Evolutionary conservation across 1,140 invertebrate genomes (phyloP), one percentile per base, ranked within the genome.

Genomic region (Ruditapes philippinarum): DNA sequence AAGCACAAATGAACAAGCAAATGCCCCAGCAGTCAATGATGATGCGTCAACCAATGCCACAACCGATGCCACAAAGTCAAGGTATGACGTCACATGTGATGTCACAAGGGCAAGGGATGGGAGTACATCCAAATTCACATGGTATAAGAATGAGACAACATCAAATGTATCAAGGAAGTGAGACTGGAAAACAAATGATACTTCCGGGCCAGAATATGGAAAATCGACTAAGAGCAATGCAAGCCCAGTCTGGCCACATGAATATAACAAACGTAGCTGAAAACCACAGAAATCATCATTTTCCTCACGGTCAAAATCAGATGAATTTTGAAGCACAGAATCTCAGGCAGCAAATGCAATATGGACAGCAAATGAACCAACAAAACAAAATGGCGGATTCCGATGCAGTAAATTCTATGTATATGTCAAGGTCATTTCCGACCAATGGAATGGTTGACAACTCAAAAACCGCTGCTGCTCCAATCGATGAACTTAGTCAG

Each of bases 1-100:
- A 78, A 33, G 42, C 49, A 14, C 74, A 78, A 51, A 78, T 78
- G 74, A 78, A 78, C 45, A 40, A 49, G 25, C 42, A 11, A 33
- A 33, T 54, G 17, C 25, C 22, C 17, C 74, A n/a, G 17, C 45
- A 78, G 14, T 14, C 49, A 33, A 45, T 31, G 17, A n/a, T 28
- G 14, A 70, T 70, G 65, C 42, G 42, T 45, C 42, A 45, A 45
- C 42, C 42, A 45, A 22, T 54, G 74, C 45, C 22, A 4, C 65
- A 70, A 22, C 38, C n/a, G 3, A 28, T 76, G 73, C 28, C 19
- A 19, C 22, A 76, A 12, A 14, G n/a, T 12, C 74, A 49, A 17
- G 22, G 25, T 1, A 17, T 33, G n/a, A 28, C 49, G 1, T 5
- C 74, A 36, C 42, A 78, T 49, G 4, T 28, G 9, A 49, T 31